Conservation (phyloP, 30 jellyfish, hydroid and myxozoan species). For the Cassiopea xamachana region DNA sequence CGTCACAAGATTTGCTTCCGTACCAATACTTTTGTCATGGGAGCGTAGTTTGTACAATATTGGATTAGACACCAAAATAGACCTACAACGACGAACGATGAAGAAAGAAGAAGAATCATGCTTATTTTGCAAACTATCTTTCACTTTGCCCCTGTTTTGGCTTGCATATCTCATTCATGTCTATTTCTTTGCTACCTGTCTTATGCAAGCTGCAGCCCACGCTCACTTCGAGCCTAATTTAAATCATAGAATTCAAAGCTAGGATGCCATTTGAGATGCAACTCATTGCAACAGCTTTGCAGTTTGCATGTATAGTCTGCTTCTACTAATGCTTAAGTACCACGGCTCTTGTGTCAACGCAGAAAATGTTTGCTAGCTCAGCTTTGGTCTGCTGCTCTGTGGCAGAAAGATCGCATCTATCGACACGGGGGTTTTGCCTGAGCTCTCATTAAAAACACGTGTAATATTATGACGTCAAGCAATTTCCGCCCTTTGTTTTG, state of each 20-base stretch:
- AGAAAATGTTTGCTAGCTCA: conserved; percentile 60
- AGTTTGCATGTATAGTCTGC: not conserved
- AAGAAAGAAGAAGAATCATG: no score
- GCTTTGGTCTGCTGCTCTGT: conserved; percentile 45
- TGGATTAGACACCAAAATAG: no score
- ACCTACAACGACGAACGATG: no score
- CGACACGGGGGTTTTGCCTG: conserved; percentile 52
- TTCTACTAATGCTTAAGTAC: not conserved
- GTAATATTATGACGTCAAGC: conserved; percentile 3
- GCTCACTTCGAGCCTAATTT: no score
- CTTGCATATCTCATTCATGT: not conserved
- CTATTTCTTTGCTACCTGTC: not conserved
- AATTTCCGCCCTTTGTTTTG: conserved; percentile 1
- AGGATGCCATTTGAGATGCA: no score
- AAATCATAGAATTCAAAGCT: no score
- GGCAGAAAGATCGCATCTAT: conserved; percentile 68
- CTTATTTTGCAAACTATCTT: not conserved
- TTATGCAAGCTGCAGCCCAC: no score
- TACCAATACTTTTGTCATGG: no score
- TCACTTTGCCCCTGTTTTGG: not conserved
- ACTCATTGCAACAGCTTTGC: not conserved
- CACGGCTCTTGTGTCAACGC: conserved; percentile 27
- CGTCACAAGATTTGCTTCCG: no score
- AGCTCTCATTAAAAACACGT: conserved; percentile 26
- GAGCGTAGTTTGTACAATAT: no score